Base-by-base conservation (phyloP, 2,113 vertebrate genomes). In the Ovis canadensis region DNA sequence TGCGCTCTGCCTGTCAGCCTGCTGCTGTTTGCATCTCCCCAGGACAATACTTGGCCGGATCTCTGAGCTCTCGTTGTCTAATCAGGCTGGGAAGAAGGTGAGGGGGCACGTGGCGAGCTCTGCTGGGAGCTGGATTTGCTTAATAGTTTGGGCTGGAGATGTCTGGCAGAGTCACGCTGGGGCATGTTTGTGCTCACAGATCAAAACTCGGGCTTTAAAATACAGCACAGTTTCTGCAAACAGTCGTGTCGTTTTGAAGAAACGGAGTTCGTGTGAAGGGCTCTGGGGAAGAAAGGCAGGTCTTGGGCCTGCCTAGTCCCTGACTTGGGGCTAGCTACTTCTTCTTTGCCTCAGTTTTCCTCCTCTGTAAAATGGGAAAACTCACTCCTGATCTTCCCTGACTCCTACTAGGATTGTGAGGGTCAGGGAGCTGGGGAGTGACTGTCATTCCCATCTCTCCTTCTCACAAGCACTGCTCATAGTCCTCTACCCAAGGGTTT, bases 291-390 rank as follows among this genome's bases (percentile, higher is more conserved):
- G 36, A 25, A 98, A 15, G 84, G 59, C 5, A 29, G 62, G 33
- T 36, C 55, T 57, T 9, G 81, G 91, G n/a, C 54, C 50, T 60
- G 45, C 57, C 23, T 83, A 23, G 15, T 40, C 45, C 64, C 85
- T 87, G 84, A 59, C 80, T 40, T 71, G 11, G 27, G 55, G 5
- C 55, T 91, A 82, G 59, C 23, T 14, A 50, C 40, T 43, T 19
- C 10, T 40, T 43, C 92, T 59, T 71, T 62, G 45, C n/a, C 84
- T 98, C 13, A 4, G 59, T 54, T 90, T 95, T 40, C n/a, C 43
- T 86, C 55, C 54, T 95, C 60, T 84, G 3, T 80, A 54, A 95
- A 90, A 81, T 33, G 23, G 88, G 45, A 92, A 54, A 45, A 15
- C 43, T 64, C 74, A 52, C 31, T 55, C 21, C 43, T 33, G 14